Base-by-base conservation (phyloP, 2,888 invertebrate species). In the Exephanes ischioxanthus region DNA sequence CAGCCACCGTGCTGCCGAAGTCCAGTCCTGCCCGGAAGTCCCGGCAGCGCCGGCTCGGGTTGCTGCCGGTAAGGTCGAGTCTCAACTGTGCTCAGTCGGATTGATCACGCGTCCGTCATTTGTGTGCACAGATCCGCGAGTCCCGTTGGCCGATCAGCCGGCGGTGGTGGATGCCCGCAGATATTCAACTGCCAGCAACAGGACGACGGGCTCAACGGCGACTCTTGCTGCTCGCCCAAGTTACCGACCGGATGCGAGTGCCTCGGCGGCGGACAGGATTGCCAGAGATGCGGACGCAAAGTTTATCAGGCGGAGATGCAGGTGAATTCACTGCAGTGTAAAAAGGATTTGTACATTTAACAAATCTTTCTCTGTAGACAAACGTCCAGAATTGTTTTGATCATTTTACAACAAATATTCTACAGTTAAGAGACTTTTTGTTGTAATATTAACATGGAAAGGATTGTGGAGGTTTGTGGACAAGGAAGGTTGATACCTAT, bases 281-380 rank as follows among this genome's bases (percentile, higher is more conserved):
- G 94, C 81, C 91, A 94, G 33, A 92, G 94, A 77, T 94, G 94
- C 71, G 93, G 93, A 11, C 91, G 92, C 58, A 94, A 94, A 88
- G 93, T 93, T 22, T 93, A 93, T 85, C 93, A 92, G 37, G 93
- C 93, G 33, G 93, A 93, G 70, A 93, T 93, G 92, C 91, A 92
- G 91, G 94, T 94, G 86, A 87, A 76, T 30, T 14, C 22, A 53
- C 48, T 19, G 75, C 45, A 53, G 53, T 58, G 63, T 0, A 9
- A 9, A 41, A 0, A 41, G 9, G 48, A 41, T 33, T 33, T 33
- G 33, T 5, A 33, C 5, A 33, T 67, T 30, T 0, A 19, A 9
- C 3, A 6, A 55, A 19, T 1, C 9, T 9, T 19, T 22, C 7
- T 55, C 6, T 33, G 33, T 5, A 0, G 5, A 33, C 5, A 6